Evolutionary conservation across 1,140 invertebrate genomes (phyloP).

Genomic region (Rhyzopertha dominica): DNA sequence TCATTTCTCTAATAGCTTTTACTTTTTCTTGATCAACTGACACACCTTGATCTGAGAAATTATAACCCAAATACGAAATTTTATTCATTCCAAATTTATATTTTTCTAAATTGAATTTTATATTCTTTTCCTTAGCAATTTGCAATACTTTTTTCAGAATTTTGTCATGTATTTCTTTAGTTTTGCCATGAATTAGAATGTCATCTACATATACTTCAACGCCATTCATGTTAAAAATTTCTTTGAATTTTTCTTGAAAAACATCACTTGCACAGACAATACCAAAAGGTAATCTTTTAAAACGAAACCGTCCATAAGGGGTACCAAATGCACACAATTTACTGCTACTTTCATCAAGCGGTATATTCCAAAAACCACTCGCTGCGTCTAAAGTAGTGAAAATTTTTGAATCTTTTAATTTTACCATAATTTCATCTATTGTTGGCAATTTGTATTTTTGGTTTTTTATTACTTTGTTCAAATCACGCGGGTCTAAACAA

Average conservation of each 20-base stretch:
- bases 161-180: slow-evolving; percentile 18
- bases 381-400: slow-evolving; percentile 49
- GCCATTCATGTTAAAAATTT: slow-evolving; percentile 27
- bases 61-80: slow-evolving; percentile 38
- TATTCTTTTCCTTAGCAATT: slow-evolving; percentile 25
- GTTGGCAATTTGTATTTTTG: slow-evolving; percentile 45
- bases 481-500: slow-evolving; percentile 49
- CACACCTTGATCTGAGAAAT: slow-evolving; percentile 29
- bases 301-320: slow-evolving; percentile 42
- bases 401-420: slow-evolving; percentile 40
- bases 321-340: slow-evolving; percentile 44
- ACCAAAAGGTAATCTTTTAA: slow-evolving; percentile 36
- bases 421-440: slow-evolving; percentile 43
- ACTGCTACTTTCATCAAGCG: slow-evolving; percentile 32
- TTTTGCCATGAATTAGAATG: slow-evolving; percentile 32
- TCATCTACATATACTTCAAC: slow-evolving; percentile 36
- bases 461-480: slow-evolving; percentile 47
- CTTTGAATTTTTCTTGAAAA: slow-evolving; percentile 26
- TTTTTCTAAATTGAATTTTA: slow-evolving; percentile 39
- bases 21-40: slow-evolving; percentile 36
- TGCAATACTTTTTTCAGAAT: slow-evolving; percentile 35
- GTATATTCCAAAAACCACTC: slow-evolving; percentile 38
- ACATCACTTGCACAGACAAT: slow-evolving; percentile 35
- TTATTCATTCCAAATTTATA: slow-evolving; percentile 28
- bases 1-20: slow-evolving; percentile 38